Conservation (phyloP, 2,888 invertebrate genomes). For the Cistogaster globosa region DNA sequence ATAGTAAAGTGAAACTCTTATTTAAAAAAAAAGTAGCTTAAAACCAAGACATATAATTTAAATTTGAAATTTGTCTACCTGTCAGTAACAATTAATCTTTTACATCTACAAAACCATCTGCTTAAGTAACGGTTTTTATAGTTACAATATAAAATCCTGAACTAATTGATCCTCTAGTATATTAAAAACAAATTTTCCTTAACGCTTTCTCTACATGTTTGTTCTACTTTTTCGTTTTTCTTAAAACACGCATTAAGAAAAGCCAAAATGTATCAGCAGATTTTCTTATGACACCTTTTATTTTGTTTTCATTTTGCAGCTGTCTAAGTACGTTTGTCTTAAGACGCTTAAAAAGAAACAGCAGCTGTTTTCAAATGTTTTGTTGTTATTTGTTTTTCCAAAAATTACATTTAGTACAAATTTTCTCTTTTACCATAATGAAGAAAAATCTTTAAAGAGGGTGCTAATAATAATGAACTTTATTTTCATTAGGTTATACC, state of each 20-base stretch:
- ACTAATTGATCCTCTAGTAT: conserved; percentile 65
- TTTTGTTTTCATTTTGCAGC: conserved; percentile 1
- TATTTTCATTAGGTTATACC: too few species aligned
- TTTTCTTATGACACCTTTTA: conserved; percentile 39
- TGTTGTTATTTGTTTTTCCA: too few species aligned
- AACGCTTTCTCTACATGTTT: conserved; percentile 26
- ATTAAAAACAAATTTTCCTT: conserved; percentile 7
- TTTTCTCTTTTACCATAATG: too few species aligned
- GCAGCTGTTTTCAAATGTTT: too few species aligned
- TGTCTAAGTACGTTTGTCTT: neutral
- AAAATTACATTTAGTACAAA: too few species aligned
- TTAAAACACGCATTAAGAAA: conserved; percentile 11
- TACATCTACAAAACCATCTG: conserved; percentile 8
- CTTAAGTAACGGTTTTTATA: conserved; percentile 2
- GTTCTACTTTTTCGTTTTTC: conserved; percentile 6
- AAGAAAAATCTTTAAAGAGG: too few species aligned
- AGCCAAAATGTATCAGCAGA: conserved; percentile 34
- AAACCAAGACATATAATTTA: neutral
- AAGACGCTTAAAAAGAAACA: neutral
- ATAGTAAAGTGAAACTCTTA: too few species aligned
- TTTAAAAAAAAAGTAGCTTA: too few species aligned
- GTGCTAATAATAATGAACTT: too few species aligned
- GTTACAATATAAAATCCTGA: conserved; percentile 41
- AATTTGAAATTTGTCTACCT: conserved; percentile 25
- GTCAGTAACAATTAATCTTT: conserved; percentile 16